Base-by-base conservation (phyloP, 53 echinoderm and acorn worm species). In the Actinopyga echinites region DNA sequence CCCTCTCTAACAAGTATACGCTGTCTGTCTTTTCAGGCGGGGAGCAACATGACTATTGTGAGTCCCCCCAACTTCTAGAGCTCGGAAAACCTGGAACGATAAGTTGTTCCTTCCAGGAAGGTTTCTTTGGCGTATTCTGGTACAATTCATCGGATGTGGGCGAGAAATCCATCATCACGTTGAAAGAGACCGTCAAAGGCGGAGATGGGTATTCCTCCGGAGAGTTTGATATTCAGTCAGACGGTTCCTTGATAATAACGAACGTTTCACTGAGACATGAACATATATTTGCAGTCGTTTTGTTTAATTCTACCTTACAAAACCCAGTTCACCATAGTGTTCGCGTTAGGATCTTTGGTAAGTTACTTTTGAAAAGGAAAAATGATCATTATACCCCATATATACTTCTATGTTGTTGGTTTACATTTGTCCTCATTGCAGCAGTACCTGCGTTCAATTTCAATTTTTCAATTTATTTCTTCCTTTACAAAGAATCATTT, bases 121-220 rank as follows among this genome's bases (percentile, higher is more conserved):
- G 37, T 7, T 67, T 21, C 36, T 34, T 5, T 67, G 67, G 67
- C n/a, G 67, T 67, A 32, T 67, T 67, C 13, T 67, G 67, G 67
- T 67, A 67, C 35, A 67, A 35, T 30, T 36, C 67, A 21, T 36
- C 36, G 13, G 67, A 67, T 13, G 36, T 35, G 2, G 22, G 0
- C 2, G 36, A 30, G 5, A 34, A n/a, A 34, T n/a, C 67, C 30
- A 67, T 67, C 17, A 28, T 67, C 8, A 19, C 15, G 2, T 67
- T 21, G 19, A 33, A 34, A 20, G 19, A 67, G 3, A 36, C 67
- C 19, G 40, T 20, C 7, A 67, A 35, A 38, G 21, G 6, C 1
- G 67, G 67, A 3, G 67, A 67, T 11, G 67, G 67, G 22, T 67
- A 34, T 17, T 15, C 0, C 11, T 67, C 67, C 0, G 38, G 8